Base-by-base conservation (phyloP, 2,113 vertebrate species). In the Dipodomys stephensi region DNA sequence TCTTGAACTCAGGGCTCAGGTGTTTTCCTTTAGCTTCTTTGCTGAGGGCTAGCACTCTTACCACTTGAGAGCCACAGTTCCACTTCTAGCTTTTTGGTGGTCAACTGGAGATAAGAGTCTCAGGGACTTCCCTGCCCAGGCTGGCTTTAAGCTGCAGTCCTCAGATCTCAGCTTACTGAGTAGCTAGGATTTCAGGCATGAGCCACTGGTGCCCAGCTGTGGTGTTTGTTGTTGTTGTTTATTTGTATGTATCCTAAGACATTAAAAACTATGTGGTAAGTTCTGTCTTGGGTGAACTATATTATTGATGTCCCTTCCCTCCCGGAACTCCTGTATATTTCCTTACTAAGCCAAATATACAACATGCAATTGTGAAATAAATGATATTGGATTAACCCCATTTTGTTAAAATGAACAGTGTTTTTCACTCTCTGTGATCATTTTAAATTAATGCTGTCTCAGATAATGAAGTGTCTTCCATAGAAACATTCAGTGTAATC, bases 331-430 rank as follows among this genome's bases (percentile, higher is more conserved):
- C 82, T 68, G 2, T 32, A n/a, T 57, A 23, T 93, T 83, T 92
- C 84, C 85, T 94, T 92, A 95, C 88, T 95, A 94, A 95, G 46
- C n/a, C 22, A 62, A 79, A 83, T 76, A 69, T 79, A 6, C 35
- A 39, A 23, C 23, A 27, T 81, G 28, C 30, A 13, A 0, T 44
- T 78, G 72, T 96, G 83, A 93, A 94, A 93, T 94, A 85, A 18
- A 89, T 60, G 39, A 68, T 90, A 76, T 6, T 71, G 53, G 76
- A 89, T 80, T 65, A 82, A 93, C 49, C 67, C 86, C 28, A 79
- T 87, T 92, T 95, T 94, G 94, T 95, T 95, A 95, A 96, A 97
- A 96, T 93, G 80, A 97, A 93, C 85, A 76, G 86, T 88, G 83
- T 77, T 96, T 96, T 95, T 86, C 60, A 73, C 73, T 88, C 78